These are phyloP conservation scores for Xiphophorus maculatus DNA, from an alignment of 2,113 vertebrate genomes.

Conservation along the genomic window DNA sequence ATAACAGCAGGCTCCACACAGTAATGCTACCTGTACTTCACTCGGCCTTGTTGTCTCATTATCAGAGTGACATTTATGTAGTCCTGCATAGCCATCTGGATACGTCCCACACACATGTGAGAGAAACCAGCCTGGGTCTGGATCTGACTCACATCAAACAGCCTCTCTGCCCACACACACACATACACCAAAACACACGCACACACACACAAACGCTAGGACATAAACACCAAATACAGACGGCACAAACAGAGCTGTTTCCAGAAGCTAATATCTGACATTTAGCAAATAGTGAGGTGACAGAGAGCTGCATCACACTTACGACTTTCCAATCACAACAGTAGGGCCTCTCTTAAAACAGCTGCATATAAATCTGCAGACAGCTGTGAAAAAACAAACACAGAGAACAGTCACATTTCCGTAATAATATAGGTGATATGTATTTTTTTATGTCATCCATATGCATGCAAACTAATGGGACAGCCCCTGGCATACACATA, in stretches of 20 bases:
- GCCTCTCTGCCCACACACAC: conserved; percentile 79
- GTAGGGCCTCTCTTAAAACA: conserved; percentile 16
- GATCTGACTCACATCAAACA: conserved; percentile 85
- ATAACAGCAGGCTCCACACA: conserved; percentile 14
- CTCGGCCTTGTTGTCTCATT: conserved; percentile 71
- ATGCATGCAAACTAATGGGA: conserved; percentile 31
- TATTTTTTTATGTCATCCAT: background rate
- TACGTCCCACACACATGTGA: conserved; percentile 85
- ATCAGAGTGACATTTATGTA: conserved; percentile 85
- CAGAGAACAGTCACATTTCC: background rate
- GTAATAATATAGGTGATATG: background rate
- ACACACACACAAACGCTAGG: conserved; percentile 68
- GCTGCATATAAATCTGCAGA: background rate
- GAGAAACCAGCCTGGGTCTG: conserved; percentile 80
- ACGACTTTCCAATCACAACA: conserved; percentile 46
- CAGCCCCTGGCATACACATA: conserved; percentile 32
- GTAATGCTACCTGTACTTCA: conserved; percentile 68
- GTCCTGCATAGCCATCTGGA: conserved; percentile 84
- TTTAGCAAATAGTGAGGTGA: conserved; percentile 73
- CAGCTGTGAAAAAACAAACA: conserved; percentile 9
- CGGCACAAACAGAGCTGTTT: conserved; percentile 71
- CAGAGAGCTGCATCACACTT: conserved; percentile 38
- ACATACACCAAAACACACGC: conserved; percentile 16
- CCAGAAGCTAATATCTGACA: conserved; percentile 81
- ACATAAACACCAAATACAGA: conserved; percentile 69